Evolutionary conservation across 2,888 invertebrate species (phyloP).

Genomic region (Apamea crenata): DNA sequence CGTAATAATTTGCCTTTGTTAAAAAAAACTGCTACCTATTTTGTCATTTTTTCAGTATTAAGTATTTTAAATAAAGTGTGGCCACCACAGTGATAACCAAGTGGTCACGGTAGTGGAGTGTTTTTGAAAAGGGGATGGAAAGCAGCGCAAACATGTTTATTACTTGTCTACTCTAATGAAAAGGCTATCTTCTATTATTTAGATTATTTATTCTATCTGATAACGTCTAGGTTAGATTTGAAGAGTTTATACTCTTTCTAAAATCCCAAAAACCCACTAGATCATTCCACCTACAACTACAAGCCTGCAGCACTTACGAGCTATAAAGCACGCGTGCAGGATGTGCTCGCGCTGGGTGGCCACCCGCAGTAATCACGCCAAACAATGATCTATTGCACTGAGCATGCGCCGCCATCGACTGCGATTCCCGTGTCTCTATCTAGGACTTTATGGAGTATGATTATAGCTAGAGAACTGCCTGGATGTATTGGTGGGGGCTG

Average conservation of each 20-base stretch:
- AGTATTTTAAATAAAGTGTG: too few relatives aligned
- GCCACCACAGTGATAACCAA: too few relatives aligned
- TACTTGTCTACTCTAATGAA: too few relatives aligned
- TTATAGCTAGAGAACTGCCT: constrained; percentile 7
- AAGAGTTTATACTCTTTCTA: neutral
- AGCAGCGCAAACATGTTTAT: too few relatives aligned
- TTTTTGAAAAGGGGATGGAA: too few relatives aligned
- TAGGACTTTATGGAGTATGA: constrained; percentile 34
- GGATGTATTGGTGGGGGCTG: neutral
- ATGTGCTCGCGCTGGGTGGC: constrained; percentile 79
- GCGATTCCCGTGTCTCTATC: constrained; percentile 24
- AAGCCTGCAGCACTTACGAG: neutral
- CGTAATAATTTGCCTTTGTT: neutral
- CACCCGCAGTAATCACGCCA: constrained; percentile 69
- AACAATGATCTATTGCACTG: constrained; percentile 84
- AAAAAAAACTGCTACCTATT: too few relatives aligned
- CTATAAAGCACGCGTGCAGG: constrained; percentile 15
- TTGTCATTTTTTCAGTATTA: too few relatives aligned
- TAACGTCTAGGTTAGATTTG: neutral
- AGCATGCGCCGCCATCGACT: constrained; percentile 66
- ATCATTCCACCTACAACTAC: neutral
- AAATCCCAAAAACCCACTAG: neutral
- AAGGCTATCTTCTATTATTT: too few relatives aligned
- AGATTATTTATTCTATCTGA: too few relatives aligned
- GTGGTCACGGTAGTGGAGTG: too few relatives aligned